These are phyloP conservation scores for Gymnogyps californianus DNA, from an alignment of 2,113 vertebrate species.

Conservation along the genomic window DNA sequence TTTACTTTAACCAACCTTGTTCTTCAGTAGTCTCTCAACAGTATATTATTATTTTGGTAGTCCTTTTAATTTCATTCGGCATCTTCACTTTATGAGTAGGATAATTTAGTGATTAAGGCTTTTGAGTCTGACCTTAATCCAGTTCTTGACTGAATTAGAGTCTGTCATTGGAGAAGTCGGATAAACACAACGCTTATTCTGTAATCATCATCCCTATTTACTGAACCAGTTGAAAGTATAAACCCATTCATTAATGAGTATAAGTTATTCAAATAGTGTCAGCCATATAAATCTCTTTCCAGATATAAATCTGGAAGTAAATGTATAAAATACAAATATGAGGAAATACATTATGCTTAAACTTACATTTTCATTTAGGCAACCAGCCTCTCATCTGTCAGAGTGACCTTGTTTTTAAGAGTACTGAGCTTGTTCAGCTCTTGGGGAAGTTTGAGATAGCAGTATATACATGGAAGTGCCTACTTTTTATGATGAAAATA, in stretches of 20 bases:
- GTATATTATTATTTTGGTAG: not conserved
- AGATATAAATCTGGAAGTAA: not conserved
- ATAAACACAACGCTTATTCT: not conserved
- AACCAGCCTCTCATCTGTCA: not conserved
- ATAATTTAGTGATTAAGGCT: not conserved
- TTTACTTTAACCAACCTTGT: not conserved
- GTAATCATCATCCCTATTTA: not conserved
- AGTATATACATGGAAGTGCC: not conserved
- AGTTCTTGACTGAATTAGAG: not conserved
- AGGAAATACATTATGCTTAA: not conserved
- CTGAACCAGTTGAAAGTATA: not conserved
- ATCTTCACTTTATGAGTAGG: not conserved
- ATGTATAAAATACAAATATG: not conserved
- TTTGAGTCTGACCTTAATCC: not conserved
- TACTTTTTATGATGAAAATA: not conserved
- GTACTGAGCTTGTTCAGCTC: not conserved
- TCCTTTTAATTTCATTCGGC: not conserved
- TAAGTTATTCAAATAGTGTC: not conserved
- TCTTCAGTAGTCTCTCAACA: not conserved
- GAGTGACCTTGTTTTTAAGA: not conserved
- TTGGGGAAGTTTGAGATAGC: not conserved
- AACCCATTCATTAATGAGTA: not conserved
- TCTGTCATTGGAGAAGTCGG: not conserved
- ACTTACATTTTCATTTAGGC: not conserved
- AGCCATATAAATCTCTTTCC: not conserved